phyloP scores from a whole-genome alignment of 2,797 vertebrate genomes.

The Sebastes trivittatus region DNA sequence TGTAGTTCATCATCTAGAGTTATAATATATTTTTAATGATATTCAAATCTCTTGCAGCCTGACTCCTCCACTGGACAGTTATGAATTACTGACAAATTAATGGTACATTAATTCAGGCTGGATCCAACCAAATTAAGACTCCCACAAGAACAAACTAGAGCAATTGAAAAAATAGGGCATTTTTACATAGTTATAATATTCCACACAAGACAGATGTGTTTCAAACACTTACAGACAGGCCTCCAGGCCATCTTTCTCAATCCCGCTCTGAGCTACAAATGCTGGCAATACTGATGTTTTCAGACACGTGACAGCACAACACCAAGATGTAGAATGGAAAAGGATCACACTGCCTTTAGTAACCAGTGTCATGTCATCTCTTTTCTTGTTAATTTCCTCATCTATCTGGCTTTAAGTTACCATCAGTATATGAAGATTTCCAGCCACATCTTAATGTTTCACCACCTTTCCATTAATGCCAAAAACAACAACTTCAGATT shows the following conservation, averaged over 20 bases:
- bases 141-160: constrained; percentile 1
- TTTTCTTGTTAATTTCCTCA: neutral
- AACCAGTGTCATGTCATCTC: neutral
- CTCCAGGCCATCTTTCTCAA: neutral
- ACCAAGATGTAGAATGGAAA: neutral
- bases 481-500: neutral
- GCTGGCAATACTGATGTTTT: neutral
- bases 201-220: neutral
- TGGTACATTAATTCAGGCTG: constrained; percentile 17
- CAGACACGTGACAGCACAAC: neutral
- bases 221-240: neutral
- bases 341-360: neutral
- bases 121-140: constrained; percentile 1
- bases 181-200: neutral
- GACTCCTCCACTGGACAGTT: neutral
- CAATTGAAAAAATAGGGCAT: neutral
- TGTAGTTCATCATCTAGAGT: neutral
- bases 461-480: neutral
- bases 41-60: neutral
- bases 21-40: neutral
- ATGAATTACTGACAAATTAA: constrained; percentile 6
- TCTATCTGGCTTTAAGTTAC: neutral
- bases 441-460: neutral
- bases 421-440: neutral
- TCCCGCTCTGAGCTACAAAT: neutral